Evolutionary conservation across 2,113 vertebrate species (phyloP).

Genomic region (Morone saxatilis): DNA sequence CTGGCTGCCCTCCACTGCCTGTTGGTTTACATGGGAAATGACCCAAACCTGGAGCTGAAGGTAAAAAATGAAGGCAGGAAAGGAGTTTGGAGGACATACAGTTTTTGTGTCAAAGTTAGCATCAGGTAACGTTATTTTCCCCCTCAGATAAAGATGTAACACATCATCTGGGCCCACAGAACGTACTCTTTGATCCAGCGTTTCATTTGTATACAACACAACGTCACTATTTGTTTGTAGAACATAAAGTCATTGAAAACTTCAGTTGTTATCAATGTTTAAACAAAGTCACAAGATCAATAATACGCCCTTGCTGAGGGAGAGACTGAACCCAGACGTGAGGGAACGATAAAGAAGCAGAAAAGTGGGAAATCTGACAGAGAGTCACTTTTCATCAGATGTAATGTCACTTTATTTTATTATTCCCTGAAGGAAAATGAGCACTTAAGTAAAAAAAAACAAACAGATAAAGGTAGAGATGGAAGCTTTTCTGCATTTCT

Average conservation of each 20-base stretch:
- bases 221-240: background rate
- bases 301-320: conserved; percentile 13
- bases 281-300: conserved; percentile 33
- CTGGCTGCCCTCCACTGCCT: conserved; percentile 91
- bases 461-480: background rate
- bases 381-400: conserved; percentile 1
- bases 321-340: background rate
- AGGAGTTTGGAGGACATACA: conserved; percentile 3
- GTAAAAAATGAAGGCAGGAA: conserved; percentile 59
- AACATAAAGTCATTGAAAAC: conserved; percentile 14
- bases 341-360: background rate
- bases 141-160: background rate
- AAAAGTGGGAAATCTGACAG: background rate
- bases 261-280: conserved; percentile 4
- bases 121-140: background rate
- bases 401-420: background rate
- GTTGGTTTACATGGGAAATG: conserved; percentile 83
- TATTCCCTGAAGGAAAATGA: conserved; percentile 6
- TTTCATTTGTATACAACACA: background rate
- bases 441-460: conserved; percentile 8
- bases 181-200: background rate
- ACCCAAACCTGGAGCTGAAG: conserved; percentile 81
- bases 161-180: background rate
- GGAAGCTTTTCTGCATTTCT: conserved; percentile 32
- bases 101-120: background rate